These are phyloP conservation scores for Pyrrhosoma nymphula DNA, from an alignment of 2,888 invertebrate species.

Conservation along the genomic window DNA sequence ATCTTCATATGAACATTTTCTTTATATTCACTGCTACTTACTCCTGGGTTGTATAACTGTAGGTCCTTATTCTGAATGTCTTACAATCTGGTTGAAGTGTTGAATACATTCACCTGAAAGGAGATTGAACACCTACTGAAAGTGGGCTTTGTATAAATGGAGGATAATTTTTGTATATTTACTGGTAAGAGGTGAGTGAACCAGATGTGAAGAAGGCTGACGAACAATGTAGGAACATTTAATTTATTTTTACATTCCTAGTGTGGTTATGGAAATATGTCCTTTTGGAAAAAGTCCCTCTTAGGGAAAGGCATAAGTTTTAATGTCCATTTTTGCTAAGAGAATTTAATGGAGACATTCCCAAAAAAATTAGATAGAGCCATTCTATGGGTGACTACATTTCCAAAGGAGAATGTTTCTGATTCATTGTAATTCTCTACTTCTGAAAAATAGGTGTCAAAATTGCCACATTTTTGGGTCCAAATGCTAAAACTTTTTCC, in stretches of 20 bases:
- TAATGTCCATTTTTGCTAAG: neutral
- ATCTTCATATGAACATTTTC: neutral
- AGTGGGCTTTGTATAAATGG: constrained; percentile 52
- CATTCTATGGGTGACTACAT: neutral
- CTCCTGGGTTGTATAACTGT: neutral
- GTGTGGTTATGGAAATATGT: neutral
- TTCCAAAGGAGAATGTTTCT: neutral
- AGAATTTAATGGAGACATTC: neutral
- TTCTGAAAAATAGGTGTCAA: neutral
- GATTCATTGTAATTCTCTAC: neutral
- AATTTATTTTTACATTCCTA: constrained; percentile 62
- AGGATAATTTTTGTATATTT: constrained; percentile 57
- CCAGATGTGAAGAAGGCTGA: constrained; percentile 49
- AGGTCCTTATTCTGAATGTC: neutral
- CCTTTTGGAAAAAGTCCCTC: neutral
- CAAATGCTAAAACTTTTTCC: neutral
- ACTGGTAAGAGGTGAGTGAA: neutral
- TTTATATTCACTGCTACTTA: neutral
- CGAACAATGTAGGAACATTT: constrained; percentile 49
- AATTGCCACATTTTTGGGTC: neutral
- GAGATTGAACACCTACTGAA: constrained; percentile 11
- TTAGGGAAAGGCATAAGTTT: neutral
- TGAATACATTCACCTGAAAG: constrained; percentile 4
- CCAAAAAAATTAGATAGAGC: neutral
- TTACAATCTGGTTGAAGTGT: neutral